Evolutionary conservation across 2,797 vertebrate genomes (phyloP), one percentile per base, ranked within the genome.

Genomic region (Danio tinwini): DNA sequence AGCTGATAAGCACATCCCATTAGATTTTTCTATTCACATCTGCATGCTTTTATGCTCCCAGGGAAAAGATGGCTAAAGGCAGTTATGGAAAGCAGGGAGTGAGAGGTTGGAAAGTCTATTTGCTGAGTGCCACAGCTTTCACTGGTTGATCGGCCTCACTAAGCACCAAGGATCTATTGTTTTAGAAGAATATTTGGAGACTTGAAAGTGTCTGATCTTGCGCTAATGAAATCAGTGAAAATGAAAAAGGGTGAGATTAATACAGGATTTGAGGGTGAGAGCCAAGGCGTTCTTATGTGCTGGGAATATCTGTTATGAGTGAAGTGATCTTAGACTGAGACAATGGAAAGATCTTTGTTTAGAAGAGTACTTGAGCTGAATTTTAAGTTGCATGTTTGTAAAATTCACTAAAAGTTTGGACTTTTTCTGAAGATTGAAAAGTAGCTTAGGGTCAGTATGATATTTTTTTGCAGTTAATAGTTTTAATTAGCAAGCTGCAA

Each of bases 1-100:
- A 86, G 87, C 69, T 85, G 90, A 91, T 89, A 83, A 87, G 85
- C 87, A 88, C 5, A 73, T 89, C 87, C 81, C 76, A 88, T 85
- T 67, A 69, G 86, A 88, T 89, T 88, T 29, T 29, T 85, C 81
- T 81, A 83, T 86, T 80, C 59, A 71, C 76, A 85, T 56, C 74
- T 52, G 44, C 70, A 19, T 37, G 58, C 71, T 70, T 6, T 21
- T 84, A 61, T 70, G 74, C 83, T 86, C 49, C 16, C 75, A 80
- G 68, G 7, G 81, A 87, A 81, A 80, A 55, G 58, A 83, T 49
- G 72, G 83, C 67, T 50, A 88, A 88, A 89, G 82, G 84, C 86
- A 90, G 87, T 92, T 92, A 90, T 87, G 72, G 9, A 1, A 68
- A 82, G 53, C 67, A 88, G 85, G 83, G 79, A 85, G 83, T 83